These are phyloP conservation scores for Mamestra configurata DNA, from an alignment of 1,140 invertebrate species.

Conservation along the genomic window DNA sequence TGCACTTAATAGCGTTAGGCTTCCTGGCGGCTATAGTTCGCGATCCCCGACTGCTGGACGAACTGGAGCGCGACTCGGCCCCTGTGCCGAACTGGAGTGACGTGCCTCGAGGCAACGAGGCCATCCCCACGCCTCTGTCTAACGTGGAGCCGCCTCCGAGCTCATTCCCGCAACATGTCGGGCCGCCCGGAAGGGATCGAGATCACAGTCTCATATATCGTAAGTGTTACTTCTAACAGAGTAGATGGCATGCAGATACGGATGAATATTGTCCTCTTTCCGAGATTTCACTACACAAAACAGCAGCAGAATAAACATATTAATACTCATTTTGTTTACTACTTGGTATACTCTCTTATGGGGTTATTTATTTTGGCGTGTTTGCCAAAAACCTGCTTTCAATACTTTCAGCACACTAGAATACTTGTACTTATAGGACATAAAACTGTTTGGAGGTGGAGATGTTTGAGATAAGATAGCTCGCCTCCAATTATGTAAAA, in stretches of 20 bases:
- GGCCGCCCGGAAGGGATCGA: conserved; percentile 65
- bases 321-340: background rate
- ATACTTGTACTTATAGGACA: no score
- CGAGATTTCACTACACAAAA: no score
- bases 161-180: conserved; percentile 80
- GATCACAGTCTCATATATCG: conserved; percentile 89
- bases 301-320: background rate
- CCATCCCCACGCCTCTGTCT: conserved; percentile 91
- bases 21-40: conserved; percentile 92
- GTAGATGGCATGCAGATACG: background rate
- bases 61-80: conserved; percentile 84
- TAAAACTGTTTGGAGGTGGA: background rate
- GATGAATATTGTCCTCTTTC: no score
- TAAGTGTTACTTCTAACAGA: conserved; percentile 72
- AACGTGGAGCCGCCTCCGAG: conserved; percentile 90
- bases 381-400: conserved; percentile 17
- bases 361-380: conserved; percentile 1
- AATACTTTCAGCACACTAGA: background rate
- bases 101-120: conserved; percentile 71
- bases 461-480: background rate
- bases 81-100: conserved; percentile 81
- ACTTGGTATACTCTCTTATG: background rate
- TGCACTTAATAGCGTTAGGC: conserved; percentile 91
- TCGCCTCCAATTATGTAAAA: background rate
- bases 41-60: conserved; percentile 90